phyloP scores from a whole-genome alignment of 2,888 invertebrate genomes.

The Acleris holmiana region DNA sequence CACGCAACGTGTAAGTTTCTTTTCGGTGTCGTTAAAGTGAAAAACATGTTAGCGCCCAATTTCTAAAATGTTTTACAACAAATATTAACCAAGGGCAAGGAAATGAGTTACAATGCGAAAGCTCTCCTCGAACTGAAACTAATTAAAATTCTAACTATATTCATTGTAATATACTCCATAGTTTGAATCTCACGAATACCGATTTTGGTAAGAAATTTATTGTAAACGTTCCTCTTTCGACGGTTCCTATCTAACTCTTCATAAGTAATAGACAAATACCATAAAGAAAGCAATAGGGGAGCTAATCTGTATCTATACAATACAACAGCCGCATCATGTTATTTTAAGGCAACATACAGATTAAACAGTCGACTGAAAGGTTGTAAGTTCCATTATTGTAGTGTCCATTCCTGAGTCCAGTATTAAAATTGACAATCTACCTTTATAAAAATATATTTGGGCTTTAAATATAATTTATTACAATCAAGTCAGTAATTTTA shows the following conservation, averaged over 20 bases:
- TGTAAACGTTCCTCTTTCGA: not conserved
- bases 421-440: constrained; percentile 59
- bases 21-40: too few relatives aligned
- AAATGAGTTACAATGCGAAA: not conserved
- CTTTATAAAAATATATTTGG: constrained; percentile 57
- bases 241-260: not conserved
- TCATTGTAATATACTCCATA: not conserved
- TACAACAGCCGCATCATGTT: not conserved
- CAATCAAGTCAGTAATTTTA: constrained; percentile 80
- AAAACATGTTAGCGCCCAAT: too few relatives aligned
- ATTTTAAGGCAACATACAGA: not conserved
- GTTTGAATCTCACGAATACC: not conserved
- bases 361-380: constrained; percentile 22
- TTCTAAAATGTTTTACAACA: too few relatives aligned
- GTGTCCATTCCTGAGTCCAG: constrained; percentile 69
- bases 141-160: not conserved
- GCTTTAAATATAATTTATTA: constrained; percentile 72
- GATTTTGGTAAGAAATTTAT: not conserved
- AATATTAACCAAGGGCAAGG: not conserved
- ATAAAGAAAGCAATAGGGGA: not conserved
- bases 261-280: not conserved
- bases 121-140: not conserved
- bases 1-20: too few relatives aligned
- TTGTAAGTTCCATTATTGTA: constrained; percentile 34
- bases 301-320: not conserved